Percentiles rank a stretch among this genome's conserved stretches.
phyloP scores from a whole-genome alignment of 1,140 invertebrate genomes.

The Protaetia brevitarsis region DNA sequence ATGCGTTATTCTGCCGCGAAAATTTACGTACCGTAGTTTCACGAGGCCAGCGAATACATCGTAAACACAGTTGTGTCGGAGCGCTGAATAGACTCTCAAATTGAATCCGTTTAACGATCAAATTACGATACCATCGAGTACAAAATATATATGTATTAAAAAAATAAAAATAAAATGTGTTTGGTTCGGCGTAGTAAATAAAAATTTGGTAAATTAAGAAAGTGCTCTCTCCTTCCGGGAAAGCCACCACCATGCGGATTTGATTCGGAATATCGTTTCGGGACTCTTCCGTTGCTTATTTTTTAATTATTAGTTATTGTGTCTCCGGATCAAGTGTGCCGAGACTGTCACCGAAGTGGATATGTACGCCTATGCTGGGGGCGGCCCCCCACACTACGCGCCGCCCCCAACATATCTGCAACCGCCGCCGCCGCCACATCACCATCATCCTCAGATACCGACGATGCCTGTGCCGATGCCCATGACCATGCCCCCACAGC shows the following conservation, averaged over 20 bases:
- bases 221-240: not conserved
- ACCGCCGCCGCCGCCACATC: conserved; percentile 48
- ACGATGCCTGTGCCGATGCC: conserved; percentile 31
- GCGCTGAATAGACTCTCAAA: too few relatives aligned
- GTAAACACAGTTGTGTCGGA: too few relatives aligned
- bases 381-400: conserved; percentile 55
- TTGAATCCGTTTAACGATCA: too few relatives aligned
- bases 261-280: not conserved
- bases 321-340: conserved; percentile 1
- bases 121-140: too few relatives aligned
- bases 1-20: not conserved
- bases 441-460: conserved; percentile 44
- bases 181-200: not conserved
- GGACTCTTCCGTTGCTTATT: not conserved
- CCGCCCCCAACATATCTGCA: conserved; percentile 52
- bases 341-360: conserved; percentile 38
- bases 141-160: too few relatives aligned
- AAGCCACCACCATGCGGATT: not conserved
- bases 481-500: not conserved
- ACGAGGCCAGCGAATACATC: too few relatives aligned
- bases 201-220: not conserved
- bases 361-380: conserved; percentile 54
- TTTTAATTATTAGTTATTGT: too few relatives aligned
- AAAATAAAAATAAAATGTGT: not conserved
- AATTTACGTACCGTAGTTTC: conserved; percentile 6